phyloP scores from a whole-genome alignment of 1,140 invertebrate genomes.

The Potamilus streckersoni region DNA sequence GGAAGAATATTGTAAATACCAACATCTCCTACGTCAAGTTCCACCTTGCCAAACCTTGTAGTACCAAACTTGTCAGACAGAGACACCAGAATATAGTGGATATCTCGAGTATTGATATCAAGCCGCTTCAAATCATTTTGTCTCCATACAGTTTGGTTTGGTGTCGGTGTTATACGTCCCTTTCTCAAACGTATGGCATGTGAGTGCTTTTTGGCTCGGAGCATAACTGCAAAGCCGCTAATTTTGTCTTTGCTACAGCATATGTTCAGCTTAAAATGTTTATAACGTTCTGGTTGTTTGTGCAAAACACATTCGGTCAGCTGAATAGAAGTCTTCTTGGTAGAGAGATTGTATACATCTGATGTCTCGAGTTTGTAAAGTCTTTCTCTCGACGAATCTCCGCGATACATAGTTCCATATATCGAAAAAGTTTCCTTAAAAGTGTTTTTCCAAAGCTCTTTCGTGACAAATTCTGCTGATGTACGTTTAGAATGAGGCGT shows the following conservation, averaged over 20 bases:
- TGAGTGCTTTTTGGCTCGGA: background rate
- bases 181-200: background rate
- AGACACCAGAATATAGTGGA: no score
- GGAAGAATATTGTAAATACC: no score
- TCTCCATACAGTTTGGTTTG: no score
- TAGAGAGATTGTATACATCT: slow-evolving; percentile 2
- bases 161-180: background rate
- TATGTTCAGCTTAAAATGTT: background rate
- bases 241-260: slow-evolving; percentile 15
- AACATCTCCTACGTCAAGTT: no score
- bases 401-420: slow-evolving; percentile 51
- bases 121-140: background rate
- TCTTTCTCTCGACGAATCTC: slow-evolving; percentile 38
- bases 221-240: slow-evolving; percentile 14
- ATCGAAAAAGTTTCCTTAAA: slow-evolving; percentile 34
- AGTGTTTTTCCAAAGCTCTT: slow-evolving; percentile 27
- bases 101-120: background rate
- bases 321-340: slow-evolving; percentile 4
- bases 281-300: background rate
- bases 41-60: no score
- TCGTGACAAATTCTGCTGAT: slow-evolving; percentile 27
- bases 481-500: slow-evolving; percentile 58
- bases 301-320: no score
- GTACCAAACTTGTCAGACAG: no score
- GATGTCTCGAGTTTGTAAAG: slow-evolving; percentile 8